phyloP scores from a whole-genome alignment of 2,797 vertebrate genomes.

The Anisognathus igniventris region DNA sequence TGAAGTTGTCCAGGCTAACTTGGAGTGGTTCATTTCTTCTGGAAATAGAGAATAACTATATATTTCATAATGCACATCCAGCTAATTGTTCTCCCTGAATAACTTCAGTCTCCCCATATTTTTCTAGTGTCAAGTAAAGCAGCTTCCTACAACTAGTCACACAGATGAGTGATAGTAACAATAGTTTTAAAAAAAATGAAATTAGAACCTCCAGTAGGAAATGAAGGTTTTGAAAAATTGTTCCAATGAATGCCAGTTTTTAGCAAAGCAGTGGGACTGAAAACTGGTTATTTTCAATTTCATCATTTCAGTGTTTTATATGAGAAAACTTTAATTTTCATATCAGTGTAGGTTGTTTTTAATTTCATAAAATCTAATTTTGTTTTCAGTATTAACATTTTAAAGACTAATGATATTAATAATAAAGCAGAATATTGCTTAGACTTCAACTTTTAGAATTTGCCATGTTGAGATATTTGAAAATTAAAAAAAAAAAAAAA shows the following conservation, averaged over 20 bases:
- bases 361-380: neutral
- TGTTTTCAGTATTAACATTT: neutral
- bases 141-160: neutral
- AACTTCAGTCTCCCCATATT: neutral
- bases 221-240: neutral
- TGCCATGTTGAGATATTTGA: neutral
- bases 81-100: neutral
- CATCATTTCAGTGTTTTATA: neutral
- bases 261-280: neutral
- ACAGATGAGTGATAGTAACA: neutral
- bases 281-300: neutral
- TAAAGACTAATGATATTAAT: neutral
- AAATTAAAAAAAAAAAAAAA: neutral
- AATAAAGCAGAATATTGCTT: neutral
- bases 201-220: neutral
- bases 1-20: neutral
- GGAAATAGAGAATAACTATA: neutral
- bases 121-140: neutral
- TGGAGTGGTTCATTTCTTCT: neutral
- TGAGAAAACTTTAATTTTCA: neutral
- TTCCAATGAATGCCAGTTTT: neutral
- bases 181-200: neutral
- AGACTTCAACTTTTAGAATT: neutral
- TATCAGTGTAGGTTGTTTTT: neutral
- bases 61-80: neutral